Evolutionary conservation across 2,113 vertebrate species (phyloP), one percentile per base, ranked within the genome.

Genomic region (Hystrix cristata): DNA sequence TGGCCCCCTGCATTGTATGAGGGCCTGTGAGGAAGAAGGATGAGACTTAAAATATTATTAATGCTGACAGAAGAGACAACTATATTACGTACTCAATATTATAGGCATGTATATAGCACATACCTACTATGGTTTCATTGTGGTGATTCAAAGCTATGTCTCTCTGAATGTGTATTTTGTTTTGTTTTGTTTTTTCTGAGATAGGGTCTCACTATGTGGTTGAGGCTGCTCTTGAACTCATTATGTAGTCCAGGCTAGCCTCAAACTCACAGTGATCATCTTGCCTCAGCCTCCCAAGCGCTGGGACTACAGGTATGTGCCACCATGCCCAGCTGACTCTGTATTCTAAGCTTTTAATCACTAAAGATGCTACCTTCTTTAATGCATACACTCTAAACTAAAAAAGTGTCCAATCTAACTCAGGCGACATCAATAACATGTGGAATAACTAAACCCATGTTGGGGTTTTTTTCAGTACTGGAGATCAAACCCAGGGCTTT

Each of bases 311-410:
- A 38, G 38, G 38, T 38, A 38, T 38, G 38, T 38, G 38, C 38
- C 38, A 38, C 38, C 38, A 57, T 57, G 16, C 55, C 16, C 10
- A 38, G 38, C 38, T 38, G 14, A 79, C 5, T 71, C 46, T 16
- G 95, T 76, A 82, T 89, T 96, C 43, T 46, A 38, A 74, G 51
- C 59, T 93, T 95, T 80, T 46, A 86, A 57, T 76, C 60, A 82
- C 38, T 51, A 94, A 78, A 43, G 43, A 92, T 65, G 48, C 71
- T 90, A 94, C 11, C 25, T 90, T 57, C 48, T 78, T 93, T 76
- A 76, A 85, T n/a, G 10, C 34, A 86, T 55, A 92, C 78, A 48
- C 18, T 38, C 10, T 15, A 64, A 88, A 62, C 34, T 88, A 13
- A 88, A 94, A 95, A 23, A 92, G 4, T 16, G 90, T 94, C 46